Evolutionary conservation across 2,113 vertebrate species (phyloP).

Genomic region (Dicrurus megarhynchus): DNA sequence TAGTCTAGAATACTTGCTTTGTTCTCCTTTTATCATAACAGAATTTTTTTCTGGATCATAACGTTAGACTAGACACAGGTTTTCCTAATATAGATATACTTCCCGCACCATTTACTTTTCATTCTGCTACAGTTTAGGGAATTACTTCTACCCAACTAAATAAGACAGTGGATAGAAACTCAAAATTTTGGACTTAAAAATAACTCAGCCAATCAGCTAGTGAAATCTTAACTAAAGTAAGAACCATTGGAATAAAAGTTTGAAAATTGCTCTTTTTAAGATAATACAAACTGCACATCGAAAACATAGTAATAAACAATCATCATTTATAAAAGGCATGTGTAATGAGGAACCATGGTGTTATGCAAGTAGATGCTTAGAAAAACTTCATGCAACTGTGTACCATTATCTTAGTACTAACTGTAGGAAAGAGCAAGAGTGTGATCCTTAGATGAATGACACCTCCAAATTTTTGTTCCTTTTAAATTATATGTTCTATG

Average conservation of each 20-base stretch:
- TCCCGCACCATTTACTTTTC: fast-evolving
- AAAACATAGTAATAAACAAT: not conserved
- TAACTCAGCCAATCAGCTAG: too few species aligned
- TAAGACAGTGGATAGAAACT: not conserved
- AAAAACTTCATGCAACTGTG: not conserved
- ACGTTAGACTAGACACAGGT: not conserved
- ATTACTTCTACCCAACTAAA: not conserved
- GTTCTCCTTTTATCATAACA: not conserved
- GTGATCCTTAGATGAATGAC: not conserved
- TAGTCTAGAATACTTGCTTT: not conserved
- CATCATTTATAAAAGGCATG: not conserved
- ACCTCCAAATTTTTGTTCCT: not conserved
- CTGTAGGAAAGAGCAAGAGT: not conserved
- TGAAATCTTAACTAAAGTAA: not conserved
- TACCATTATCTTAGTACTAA: not conserved
- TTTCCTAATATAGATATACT: not conserved
- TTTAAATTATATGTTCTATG: not conserved
- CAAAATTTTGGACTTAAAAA: not conserved
- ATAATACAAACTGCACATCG: not conserved
- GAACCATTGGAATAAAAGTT: not conserved
- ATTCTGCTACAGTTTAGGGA: not conserved
- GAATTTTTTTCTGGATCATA: not conserved
- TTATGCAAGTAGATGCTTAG: not conserved
- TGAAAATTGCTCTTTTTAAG: not conserved
- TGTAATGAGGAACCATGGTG: not conserved